These are phyloP conservation scores for Panurus biarmicus DNA, from an alignment of 2,113 vertebrate species.

Conservation along the genomic window DNA sequence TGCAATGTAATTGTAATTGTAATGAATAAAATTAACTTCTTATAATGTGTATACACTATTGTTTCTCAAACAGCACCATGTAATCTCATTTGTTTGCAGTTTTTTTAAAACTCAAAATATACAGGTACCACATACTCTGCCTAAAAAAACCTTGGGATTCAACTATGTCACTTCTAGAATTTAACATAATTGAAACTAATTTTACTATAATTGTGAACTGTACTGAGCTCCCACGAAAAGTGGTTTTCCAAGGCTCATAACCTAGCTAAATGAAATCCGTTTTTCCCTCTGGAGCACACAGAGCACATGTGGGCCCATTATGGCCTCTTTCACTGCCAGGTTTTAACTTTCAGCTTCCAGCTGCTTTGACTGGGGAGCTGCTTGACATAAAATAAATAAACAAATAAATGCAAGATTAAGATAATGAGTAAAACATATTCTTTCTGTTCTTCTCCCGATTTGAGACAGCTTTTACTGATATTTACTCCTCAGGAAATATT, in stretches of 20 bases:
- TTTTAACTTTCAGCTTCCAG: slow-evolving; percentile 31
- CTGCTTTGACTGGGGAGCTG: neutral
- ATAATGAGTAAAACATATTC: neutral
- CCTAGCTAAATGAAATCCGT: neutral
- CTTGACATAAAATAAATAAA: neutral
- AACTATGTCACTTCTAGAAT: neutral
- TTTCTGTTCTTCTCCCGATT: neutral
- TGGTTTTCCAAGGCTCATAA: neutral
- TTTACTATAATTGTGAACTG: neutral
- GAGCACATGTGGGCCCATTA: neutral
- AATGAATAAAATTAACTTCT: neutral
- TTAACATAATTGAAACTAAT: neutral
- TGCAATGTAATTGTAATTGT: neutral
- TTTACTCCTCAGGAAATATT: neutral
- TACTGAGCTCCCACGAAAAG: neutral
- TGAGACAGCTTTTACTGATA: neutral
- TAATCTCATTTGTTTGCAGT: neutral
- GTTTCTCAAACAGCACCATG: neutral
- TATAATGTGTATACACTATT: neutral
- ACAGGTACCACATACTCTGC: neutral
- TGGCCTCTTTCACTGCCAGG: neutral
- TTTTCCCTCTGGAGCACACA: neutral
- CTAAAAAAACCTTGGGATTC: neutral
- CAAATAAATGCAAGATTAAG: neutral
- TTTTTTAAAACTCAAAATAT: neutral